phyloP scores from a whole-genome alignment of 2,113 vertebrate species.

The Rhinolophus ferrumequinum region DNA sequence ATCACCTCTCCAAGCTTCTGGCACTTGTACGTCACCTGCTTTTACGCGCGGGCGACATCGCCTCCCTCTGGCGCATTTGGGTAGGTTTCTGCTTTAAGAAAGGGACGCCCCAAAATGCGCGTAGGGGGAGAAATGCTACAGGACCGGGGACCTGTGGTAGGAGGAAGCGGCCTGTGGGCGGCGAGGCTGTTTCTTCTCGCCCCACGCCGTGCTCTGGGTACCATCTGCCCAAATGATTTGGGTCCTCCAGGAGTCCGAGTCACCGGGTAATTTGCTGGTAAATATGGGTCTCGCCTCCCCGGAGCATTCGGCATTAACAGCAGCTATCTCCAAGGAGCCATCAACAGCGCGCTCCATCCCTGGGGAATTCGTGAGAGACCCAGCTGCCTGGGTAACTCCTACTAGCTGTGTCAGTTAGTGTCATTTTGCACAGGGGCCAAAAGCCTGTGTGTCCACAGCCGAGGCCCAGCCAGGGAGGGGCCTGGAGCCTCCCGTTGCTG shows the following conservation, averaged over 20 bases:
- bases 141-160: neutral
- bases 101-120: neutral
- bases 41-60: neutral
- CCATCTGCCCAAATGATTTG: neutral
- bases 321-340: neutral
- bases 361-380: neutral
- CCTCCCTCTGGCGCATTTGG: neutral
- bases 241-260: neutral
- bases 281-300: neutral
- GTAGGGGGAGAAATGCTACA: neutral
- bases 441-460: rapidly evolving
- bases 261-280: neutral
- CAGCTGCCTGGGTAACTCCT: neutral
- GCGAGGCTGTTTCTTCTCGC: neutral
- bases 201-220: neutral
- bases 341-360: no score
- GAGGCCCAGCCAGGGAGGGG: neutral
- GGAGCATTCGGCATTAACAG: neutral
- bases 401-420: neutral
- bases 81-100: neutral
- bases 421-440: neutral
- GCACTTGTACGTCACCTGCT: neutral
- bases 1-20: neutral
- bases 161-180: neutral
- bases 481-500: neutral